Conservation (phyloP, 2,797 vertebrate species). For the Amblyopsis hoosieri region DNA sequence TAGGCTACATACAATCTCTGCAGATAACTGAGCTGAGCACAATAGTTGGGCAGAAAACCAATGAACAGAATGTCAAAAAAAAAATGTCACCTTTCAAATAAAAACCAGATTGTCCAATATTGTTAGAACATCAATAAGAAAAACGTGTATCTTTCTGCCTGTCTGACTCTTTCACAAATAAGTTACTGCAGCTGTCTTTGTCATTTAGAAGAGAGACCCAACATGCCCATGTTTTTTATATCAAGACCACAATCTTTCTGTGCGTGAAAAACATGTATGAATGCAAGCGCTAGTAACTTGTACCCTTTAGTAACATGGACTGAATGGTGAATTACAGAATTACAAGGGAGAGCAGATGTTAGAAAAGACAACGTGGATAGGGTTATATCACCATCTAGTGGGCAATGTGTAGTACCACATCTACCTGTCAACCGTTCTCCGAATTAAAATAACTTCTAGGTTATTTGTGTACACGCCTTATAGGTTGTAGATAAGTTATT, state of each 20-base stretch:
- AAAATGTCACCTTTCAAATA: not conserved
- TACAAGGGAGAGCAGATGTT: not conserved
- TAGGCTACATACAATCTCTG: too few relatives aligned
- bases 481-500: too few relatives aligned
- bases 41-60: too few relatives aligned
- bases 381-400: conserved; percentile 54
- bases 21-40: too few relatives aligned
- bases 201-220: not conserved
- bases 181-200: not conserved
- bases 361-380: not conserved
- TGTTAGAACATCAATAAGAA: too few relatives aligned
- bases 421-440: not conserved
- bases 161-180: not conserved
- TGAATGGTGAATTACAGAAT: not conserved
- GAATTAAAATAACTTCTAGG: not conserved
- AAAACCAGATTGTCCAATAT: not conserved
- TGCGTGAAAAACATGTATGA: not conserved
- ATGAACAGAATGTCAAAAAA: too few relatives aligned
- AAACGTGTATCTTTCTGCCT: not conserved
- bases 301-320: not conserved
- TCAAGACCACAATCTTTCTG: not conserved
- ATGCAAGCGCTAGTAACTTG: not conserved
- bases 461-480: too few relatives aligned
- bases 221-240: not conserved
- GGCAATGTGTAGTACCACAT: not conserved